Percentiles rank a stretch among this genome's conserved stretches.
Evolutionary conservation across 2,113 vertebrate genomes (phyloP).

Genomic region (Sebastes schlegelii): DNA sequence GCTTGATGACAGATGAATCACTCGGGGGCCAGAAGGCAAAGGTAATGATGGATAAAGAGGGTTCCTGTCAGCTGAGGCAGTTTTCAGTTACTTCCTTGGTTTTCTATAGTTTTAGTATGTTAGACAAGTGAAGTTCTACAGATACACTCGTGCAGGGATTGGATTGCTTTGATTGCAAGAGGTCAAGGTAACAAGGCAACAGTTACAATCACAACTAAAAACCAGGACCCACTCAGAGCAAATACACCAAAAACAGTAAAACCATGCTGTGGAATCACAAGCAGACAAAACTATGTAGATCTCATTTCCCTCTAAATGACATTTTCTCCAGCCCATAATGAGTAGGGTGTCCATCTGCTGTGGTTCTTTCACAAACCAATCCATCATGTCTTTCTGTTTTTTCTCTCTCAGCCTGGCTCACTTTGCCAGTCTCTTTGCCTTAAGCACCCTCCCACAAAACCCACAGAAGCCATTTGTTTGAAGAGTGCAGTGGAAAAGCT

Average conservation of each 20-base stretch:
- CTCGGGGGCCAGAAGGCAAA: constrained; percentile 10
- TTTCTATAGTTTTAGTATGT: constrained; percentile 32
- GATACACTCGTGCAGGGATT: constrained; percentile 40
- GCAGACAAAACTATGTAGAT: constrained; percentile 35
- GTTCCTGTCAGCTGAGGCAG: background rate
- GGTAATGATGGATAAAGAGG: constrained; percentile 45
- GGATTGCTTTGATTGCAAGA: constrained; percentile 30
- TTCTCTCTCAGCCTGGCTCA: background rate
- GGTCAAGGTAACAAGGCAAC: constrained; percentile 21
- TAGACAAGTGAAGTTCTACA: constrained; percentile 63
- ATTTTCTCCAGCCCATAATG: constrained; percentile 28
- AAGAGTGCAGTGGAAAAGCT: constrained; percentile 20
- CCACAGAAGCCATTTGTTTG: constrained; percentile 40
- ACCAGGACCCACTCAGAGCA: constrained; percentile 30
- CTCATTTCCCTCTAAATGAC: constrained; percentile 47
- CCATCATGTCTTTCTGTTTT: constrained; percentile 28
- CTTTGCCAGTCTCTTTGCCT: constrained; percentile 1
- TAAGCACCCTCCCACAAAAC: constrained; percentile 21
- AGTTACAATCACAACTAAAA: constrained; percentile 30
- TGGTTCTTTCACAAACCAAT: constrained; percentile 37
- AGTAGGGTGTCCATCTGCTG: constrained; percentile 18
- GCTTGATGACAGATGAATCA: constrained; percentile 27
- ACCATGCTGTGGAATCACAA: constrained; percentile 14
- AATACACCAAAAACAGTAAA: constrained; percentile 19
- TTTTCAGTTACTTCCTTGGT: constrained; percentile 48